Base-by-base conservation (phyloP, 2,797 vertebrate genomes). In the Fringilla coelebs region DNA sequence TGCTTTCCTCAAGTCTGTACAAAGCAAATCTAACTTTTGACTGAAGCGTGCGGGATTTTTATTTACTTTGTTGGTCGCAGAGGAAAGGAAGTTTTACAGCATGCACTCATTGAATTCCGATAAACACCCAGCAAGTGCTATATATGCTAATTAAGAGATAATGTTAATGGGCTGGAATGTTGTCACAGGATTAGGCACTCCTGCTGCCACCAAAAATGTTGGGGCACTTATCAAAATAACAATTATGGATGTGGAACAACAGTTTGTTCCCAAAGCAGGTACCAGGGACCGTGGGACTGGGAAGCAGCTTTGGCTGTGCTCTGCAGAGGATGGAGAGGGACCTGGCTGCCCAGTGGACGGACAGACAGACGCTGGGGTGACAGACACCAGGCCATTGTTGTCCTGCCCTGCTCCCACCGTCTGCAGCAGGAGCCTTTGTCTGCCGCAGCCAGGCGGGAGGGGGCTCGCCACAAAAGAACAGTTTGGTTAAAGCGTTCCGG, bases 381-480 rank as follows among this genome's bases (percentile, higher is more conserved):
- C 84, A 91, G 86, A 18, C 14, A 15, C 55, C 3, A 2, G 2
- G 63, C 87, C 17, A 3, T 78, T 89, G 76, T 77, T 89, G 63
- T 36, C 85, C 85, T 80, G 87, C 71, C 78, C 76, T 29, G 52
- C 40, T 84, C 74, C 88, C 77, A 73, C 22, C 4, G 31, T 78
- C 90, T 81, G 80, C 7, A 0, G 55, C 62, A 54, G 74, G 36
- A 85, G 75, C 87, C 90, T 94, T 96, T 96, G 97, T 97, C 94
- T 96, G 90, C 75, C 0, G 12, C 83, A 68, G 72, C 86, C 94
- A 15, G 91, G 94, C 61, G 1, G 84, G 90, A 94, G 87, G 78
- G 75, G 82, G 43, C 67, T 63, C 29, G 31, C 94, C 93, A 94
- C 91, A 97, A 97, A 97, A 96, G 96, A 95, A 92, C 96, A 97